phyloP scores from a whole-genome alignment of 2,797 vertebrate species.

The Darevskia nairensis region DNA sequence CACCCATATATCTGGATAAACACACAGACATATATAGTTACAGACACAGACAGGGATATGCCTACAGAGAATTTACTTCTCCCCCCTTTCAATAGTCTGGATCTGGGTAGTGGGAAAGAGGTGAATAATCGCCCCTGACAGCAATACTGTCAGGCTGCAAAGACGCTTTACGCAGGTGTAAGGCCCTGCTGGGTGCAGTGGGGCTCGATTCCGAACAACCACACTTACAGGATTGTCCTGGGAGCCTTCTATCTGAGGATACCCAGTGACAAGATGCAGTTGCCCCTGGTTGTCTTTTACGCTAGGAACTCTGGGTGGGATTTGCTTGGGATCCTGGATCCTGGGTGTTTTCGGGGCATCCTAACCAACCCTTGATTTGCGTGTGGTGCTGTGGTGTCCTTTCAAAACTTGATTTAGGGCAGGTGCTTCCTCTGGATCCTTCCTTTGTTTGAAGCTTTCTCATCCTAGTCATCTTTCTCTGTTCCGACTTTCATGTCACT shows the following conservation, averaged over 20 bases:
- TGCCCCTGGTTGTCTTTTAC: too few species aligned
- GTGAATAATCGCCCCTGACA: neutral
- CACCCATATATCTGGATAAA: too few species aligned
- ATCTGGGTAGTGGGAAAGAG: too few species aligned
- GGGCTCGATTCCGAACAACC: too few species aligned
- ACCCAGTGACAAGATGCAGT: too few species aligned
- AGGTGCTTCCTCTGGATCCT: too few species aligned
- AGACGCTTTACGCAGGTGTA: neutral
- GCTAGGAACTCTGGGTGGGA: neutral
- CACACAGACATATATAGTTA: too few species aligned
- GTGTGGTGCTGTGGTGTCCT: fast-evolving
- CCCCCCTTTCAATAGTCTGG: too few species aligned
- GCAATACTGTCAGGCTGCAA: neutral
- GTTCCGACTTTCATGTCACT: neutral
- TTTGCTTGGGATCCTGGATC: neutral
- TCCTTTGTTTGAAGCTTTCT: neutral
- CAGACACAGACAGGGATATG: too few species aligned
- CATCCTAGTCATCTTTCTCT: neutral
- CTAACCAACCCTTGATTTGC: neutral
- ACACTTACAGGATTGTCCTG: neutral
- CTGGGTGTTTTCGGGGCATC: neutral
- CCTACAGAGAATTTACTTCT: too few species aligned
- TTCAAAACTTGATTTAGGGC: neutral
- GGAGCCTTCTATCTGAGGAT: neutral
- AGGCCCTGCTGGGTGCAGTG: neutral